Percentiles rank a stretch among this genome's conserved stretches.
These are phyloP conservation scores for Bombus pascuorum DNA, from an alignment of 1,140 invertebrate genomes.

Conservation along the genomic window DNA sequence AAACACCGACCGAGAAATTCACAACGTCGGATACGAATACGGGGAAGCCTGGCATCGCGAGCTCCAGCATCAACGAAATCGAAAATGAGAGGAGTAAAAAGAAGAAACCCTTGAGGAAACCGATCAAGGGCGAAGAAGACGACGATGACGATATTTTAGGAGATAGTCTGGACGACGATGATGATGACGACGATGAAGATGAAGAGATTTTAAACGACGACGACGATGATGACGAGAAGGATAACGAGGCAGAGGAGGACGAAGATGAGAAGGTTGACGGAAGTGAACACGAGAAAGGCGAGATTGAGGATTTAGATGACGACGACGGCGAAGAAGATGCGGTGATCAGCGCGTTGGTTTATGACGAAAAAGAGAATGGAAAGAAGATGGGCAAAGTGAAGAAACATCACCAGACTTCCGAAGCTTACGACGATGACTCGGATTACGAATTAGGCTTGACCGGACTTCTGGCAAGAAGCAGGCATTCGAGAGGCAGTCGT, in stretches of 20 bases:
- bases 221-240: slow-evolving; percentile 61
- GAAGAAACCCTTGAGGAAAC: slow-evolving; percentile 57
- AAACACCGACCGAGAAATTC: slow-evolving; percentile 52
- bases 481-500: slow-evolving; percentile 41
- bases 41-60: slow-evolving; percentile 68
- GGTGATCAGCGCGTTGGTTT: slow-evolving; percentile 69
- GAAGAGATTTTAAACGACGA: slow-evolving; percentile 55
- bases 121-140: slow-evolving; percentile 65
- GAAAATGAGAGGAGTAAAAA: slow-evolving; percentile 60
- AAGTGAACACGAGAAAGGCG: slow-evolving; percentile 49
- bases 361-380: slow-evolving; percentile 63
- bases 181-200: slow-evolving; percentile 63
- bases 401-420: slow-evolving; percentile 57
- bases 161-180: slow-evolving; percentile 59
- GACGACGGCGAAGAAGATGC: slow-evolving; percentile 70
- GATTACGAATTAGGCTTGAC: slow-evolving; percentile 72
- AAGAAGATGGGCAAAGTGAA: slow-evolving; percentile 62
- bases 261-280: slow-evolving; percentile 59
- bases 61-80: slow-evolving; percentile 71
- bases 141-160: slow-evolving; percentile 68
- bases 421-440: slow-evolving; percentile 68
- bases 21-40: slow-evolving; percentile 41
- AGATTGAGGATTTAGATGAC: slow-evolving; percentile 64
- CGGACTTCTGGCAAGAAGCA: slow-evolving; percentile 69
- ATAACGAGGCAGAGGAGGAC: slow-evolving; percentile 47